phyloP scores from a whole-genome alignment of 2,888 invertebrate species.

The Byasa hedistus region DNA sequence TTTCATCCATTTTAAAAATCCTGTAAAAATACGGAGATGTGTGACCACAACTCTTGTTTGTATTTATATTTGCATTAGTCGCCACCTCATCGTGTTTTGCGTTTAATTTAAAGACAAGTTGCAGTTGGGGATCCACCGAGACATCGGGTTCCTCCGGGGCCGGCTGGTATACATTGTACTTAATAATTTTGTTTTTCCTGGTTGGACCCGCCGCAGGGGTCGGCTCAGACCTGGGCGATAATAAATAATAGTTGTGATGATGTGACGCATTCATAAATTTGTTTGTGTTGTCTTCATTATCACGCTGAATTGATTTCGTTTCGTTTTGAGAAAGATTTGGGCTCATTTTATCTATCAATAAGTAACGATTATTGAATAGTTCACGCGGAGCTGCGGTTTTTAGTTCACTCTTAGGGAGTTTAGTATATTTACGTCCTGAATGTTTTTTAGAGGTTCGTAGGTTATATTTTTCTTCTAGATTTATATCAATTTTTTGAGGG shows the following conservation, averaged over 20 bases:
- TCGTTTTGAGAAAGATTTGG: too few species aligned
- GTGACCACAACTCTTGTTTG: constrained; percentile 22
- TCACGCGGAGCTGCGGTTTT: too few species aligned
- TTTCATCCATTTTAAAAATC: constrained; percentile 15
- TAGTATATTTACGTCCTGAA: too few species aligned
- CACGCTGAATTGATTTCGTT: too few species aligned
- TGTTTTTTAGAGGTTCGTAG: too few species aligned
- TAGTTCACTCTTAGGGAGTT: too few species aligned
- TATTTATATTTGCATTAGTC: constrained; percentile 14
- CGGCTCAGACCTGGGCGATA: background rate
- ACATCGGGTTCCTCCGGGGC: constrained; percentile 44
- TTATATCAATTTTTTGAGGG: too few species aligned
- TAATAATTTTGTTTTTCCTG: constrained; percentile 30
- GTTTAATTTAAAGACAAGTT: constrained; percentile 2
- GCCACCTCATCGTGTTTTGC: constrained; percentile 11
- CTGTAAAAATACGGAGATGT: constrained; percentile 12
- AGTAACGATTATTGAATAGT: too few species aligned
- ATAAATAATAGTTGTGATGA: background rate
- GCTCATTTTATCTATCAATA: too few species aligned
- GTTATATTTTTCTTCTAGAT: too few species aligned
- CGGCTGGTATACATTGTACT: constrained; percentile 57
- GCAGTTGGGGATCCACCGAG: constrained; percentile 17
- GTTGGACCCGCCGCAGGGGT: constrained; percentile 8
- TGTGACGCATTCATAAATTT: too few species aligned
- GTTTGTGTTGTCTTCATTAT: too few species aligned